Base-by-base conservation (phyloP, 2,113 vertebrate species). In the Syrmaticus mikado region DNA sequence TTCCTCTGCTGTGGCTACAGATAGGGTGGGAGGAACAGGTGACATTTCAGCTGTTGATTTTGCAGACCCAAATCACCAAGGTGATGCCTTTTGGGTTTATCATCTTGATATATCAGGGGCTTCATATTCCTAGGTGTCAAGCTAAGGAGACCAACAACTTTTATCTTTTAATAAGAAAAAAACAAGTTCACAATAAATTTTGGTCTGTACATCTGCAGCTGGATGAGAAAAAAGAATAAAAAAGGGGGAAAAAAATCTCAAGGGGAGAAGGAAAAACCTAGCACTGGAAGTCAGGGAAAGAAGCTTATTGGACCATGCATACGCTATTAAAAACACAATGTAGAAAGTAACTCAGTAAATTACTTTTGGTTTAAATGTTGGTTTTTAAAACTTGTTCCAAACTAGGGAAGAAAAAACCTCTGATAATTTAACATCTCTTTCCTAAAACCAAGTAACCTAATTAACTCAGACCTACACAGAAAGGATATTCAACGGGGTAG, bases 401-500 rank as follows among this genome's bases (percentile, higher is more conserved):
- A 91, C 45, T 66, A 36, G 61, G 52, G 34, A 3, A 36, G 28
- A 32, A 57, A 24, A 27, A 38, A 38, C 38, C 8, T 17, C 61
- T 53, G 41, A 45, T 81, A 86, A 91, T 89, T 82, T 68, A 66
- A 96, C 90, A 77, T 61, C 64, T 82, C 36, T 20, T 78, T 46
- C 89, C 92, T 66, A 67, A 89, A 95, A 79, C 25, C 0, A 3
- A 93, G 87, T 46, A 75, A 78, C 22, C 13, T 76, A 88, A 72
- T 66, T 36, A 70, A 79, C 48, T 72, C 81, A 64, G 36, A 12
- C 85, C 68, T 67, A 79, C 66, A 28, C 6, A 68, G 85, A 22
- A 70, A 93, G 32, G 89, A 85, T 80, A 83, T 55, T 84, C 68
- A 83, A 91, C 64, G 85, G 92, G 76, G 57, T 90, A 82, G 90